Base-by-base conservation (phyloP, 2,797 vertebrate genomes). In the Psittacula derbiana region DNA sequence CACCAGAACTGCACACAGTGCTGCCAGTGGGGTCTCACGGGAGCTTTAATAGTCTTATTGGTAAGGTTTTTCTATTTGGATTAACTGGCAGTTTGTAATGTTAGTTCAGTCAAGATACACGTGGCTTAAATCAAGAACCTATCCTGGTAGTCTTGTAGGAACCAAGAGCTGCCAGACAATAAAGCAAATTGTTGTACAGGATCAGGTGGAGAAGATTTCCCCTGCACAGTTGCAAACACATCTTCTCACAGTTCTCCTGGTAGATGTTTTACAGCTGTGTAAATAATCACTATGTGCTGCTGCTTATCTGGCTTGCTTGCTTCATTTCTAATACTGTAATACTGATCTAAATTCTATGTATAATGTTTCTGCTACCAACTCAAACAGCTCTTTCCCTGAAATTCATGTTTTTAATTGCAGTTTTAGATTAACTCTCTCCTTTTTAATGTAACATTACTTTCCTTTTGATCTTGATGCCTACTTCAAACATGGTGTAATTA, bases 241-340 rank as follows among this genome's bases (percentile, higher is more conserved):
- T 43, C 7, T 47, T 49, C 28, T 75, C 10, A 3, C 52, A 91
- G 16, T 31, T 91, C 70, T 92, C 91, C 53, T 91, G 89, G 80
- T 91, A 72, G 85, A 75, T 75, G 85, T 90, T 91, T 86, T 81
- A 84, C 82, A 86, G 88, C 90, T 92, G 89, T 90, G 82, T 81
- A 93, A 95, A 95, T 79, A 27, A 5, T 90, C 79, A 43, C 81
- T 81, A 44, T 57, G 66, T 83, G 82, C 70, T 79, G 46, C 85
- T 93, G 57, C 90, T 96, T 90, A 90, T 86, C 87, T 76, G 36
- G 62, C 53, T 78, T 81, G 52, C 73, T 86, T 72, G 49, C 62
- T 93, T 82, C 12, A 3, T 74, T 91, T 80, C 52, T 47, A 70
- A 70, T 88, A 64, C 43, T 55, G 0, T 73, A 88, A 76, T 41